Evolutionary conservation across 1,140 invertebrate genomes (phyloP).

Genomic region (Sweltsa coloradensis): DNA sequence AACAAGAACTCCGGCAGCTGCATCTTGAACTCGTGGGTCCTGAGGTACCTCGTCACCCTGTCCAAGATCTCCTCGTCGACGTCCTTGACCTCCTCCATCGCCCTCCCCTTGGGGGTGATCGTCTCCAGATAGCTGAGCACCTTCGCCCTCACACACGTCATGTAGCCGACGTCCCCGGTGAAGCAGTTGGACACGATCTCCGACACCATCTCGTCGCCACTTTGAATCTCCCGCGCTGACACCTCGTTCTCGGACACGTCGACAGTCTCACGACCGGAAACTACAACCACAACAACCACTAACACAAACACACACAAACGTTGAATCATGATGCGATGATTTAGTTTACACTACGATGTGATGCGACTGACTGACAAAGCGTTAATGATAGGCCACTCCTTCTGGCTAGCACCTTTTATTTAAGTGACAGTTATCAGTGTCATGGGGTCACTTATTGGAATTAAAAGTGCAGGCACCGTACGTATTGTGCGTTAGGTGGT

Average conservation of each 20-base stretch:
- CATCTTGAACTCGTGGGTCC: constrained; percentile 54
- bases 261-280: neutral
- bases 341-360: too few species aligned
- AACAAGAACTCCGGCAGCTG: constrained; percentile 40
- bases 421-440: neutral
- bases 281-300: neutral
- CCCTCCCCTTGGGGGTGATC: constrained; percentile 27
- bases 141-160: constrained; percentile 57
- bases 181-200: constrained; percentile 59
- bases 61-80: constrained; percentile 62
- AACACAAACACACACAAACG: too few species aligned
- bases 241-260: neutral
- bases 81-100: constrained; percentile 33
- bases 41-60: constrained; percentile 50
- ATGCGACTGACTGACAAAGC: too few species aligned
- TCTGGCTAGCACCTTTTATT: constrained; percentile 5
- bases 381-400: constrained; percentile 9
- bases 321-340: too few species aligned
- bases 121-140: constrained; percentile 58
- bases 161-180: constrained; percentile 40
- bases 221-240: constrained; percentile 16
- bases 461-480: too few species aligned
- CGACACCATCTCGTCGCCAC: constrained; percentile 51
- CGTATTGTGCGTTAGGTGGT: too few species aligned
- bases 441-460: neutral